phyloP scores from a whole-genome alignment of 2,797 vertebrate genomes.

The Graptemys geographica region DNA sequence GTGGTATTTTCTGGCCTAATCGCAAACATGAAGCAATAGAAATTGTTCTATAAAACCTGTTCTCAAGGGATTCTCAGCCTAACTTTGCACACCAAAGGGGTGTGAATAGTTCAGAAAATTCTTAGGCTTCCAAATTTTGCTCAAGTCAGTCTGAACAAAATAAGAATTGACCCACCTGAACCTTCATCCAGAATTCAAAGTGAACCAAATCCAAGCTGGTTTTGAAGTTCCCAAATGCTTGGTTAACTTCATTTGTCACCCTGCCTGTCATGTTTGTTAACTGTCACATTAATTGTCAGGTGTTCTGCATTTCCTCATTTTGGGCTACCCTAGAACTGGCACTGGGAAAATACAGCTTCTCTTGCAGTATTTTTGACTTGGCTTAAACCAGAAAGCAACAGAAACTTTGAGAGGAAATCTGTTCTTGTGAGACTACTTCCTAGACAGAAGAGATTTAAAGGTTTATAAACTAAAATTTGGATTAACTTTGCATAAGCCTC shows the following conservation, averaged over 20 bases:
- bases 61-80: neutral
- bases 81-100: neutral
- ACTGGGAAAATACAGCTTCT: neutral
- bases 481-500: neutral
- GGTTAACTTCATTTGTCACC: neutral
- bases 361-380: neutral
- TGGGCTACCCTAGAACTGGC: neutral
- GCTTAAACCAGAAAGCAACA: neutral
- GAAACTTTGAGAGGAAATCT: neutral
- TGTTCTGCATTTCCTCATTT: neutral
- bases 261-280: neutral
- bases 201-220: neutral
- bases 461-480: neutral
- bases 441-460: neutral
- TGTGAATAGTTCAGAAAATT: neutral
- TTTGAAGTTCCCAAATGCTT: neutral
- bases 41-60: neutral
- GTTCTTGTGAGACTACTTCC: neutral
- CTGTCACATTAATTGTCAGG: neutral
- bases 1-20: neutral
- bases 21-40: neutral
- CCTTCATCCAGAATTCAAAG: neutral
- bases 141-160: neutral
- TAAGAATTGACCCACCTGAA: neutral
- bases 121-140: neutral